These are phyloP conservation scores for Campoplex capitator DNA, from an alignment of 2,888 invertebrate genomes.

Conservation along the genomic window DNA sequence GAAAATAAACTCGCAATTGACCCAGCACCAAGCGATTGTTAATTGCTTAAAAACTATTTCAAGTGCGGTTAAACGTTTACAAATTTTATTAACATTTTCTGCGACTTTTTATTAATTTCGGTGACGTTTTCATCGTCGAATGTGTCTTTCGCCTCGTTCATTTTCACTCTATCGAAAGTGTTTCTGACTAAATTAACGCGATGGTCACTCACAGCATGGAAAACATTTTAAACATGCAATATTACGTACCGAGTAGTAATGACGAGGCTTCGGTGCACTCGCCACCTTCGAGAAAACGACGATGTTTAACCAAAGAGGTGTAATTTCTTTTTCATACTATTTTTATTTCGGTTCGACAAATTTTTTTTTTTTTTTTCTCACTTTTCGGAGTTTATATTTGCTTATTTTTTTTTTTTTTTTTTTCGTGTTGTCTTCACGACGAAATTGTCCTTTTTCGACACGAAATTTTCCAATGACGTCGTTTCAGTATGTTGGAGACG, in stretches of 20 bases:
- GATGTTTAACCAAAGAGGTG: conserved; percentile 83
- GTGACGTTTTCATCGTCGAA: neutral
- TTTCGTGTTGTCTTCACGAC: neutral
- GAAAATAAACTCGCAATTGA: neutral
- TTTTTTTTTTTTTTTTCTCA: neutral
- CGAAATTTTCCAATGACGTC: conserved; percentile 12
- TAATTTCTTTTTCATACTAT: conserved; percentile 62
- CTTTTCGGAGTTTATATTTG: neutral
- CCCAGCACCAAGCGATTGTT: neutral
- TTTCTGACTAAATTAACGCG: conserved; percentile 6
- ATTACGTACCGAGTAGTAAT: conserved; percentile 78
- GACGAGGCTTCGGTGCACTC: conserved; percentile 76
- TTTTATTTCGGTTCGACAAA: neutral
- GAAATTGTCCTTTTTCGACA: conserved; percentile 8
- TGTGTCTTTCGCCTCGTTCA: conserved; percentile 9
- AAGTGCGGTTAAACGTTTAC: neutral
- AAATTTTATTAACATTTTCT: neutral
- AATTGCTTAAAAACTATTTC: neutral
- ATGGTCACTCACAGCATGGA: conserved; percentile 84
- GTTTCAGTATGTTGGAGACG: conserved; percentile 6
- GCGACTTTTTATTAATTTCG: neutral
- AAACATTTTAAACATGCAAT: conserved; percentile 83
- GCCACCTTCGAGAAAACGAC: conserved; percentile 79
- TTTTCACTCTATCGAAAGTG: neutral
- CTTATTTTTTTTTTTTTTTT: neutral